Percentiles rank a stretch among this genome's conserved stretches.
Evolutionary conservation across 2,113 vertebrate genomes (phyloP).

Genomic region (Tupaia chinensis): DNA sequence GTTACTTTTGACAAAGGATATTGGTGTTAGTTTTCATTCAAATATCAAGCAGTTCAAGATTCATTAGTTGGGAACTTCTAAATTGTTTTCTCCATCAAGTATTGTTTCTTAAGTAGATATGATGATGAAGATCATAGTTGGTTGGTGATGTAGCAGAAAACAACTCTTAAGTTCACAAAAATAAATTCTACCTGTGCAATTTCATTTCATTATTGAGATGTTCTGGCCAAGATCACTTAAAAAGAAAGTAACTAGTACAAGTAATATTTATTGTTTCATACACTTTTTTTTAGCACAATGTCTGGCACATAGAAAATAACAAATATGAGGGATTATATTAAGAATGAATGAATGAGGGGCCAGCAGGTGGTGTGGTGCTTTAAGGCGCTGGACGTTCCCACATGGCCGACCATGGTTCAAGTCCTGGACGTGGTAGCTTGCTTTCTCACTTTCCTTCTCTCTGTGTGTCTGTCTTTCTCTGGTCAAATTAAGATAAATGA

Average conservation of each 20-base stretch:
- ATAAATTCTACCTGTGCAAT: not conserved
- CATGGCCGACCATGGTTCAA: no score
- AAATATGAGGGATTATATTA: not conserved
- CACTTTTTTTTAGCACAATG: not conserved
- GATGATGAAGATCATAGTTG: not conserved
- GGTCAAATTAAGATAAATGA: no score
- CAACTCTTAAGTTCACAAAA: not conserved
- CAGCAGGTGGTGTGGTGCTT: no score
- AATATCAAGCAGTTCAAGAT: not conserved
- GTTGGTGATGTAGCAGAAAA: not conserved
- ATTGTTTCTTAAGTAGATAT: not conserved
- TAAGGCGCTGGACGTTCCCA: no score
- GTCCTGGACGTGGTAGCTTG: no score
- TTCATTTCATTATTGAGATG: not conserved
- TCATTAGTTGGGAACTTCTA: not conserved
- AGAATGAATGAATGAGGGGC: not conserved
- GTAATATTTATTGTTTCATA: not conserved
- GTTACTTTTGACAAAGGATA: not conserved
- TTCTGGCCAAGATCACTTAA: not conserved
- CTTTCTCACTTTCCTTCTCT: no score
- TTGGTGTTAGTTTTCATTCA: not conserved
- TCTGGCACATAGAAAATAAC: not conserved
- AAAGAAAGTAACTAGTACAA: constrained; percentile 7
- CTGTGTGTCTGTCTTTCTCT: no score
- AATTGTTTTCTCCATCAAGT: not conserved